Base-by-base conservation (phyloP, 2,113 vertebrate genomes). In the Cyphomyrus discorhynchus region DNA sequence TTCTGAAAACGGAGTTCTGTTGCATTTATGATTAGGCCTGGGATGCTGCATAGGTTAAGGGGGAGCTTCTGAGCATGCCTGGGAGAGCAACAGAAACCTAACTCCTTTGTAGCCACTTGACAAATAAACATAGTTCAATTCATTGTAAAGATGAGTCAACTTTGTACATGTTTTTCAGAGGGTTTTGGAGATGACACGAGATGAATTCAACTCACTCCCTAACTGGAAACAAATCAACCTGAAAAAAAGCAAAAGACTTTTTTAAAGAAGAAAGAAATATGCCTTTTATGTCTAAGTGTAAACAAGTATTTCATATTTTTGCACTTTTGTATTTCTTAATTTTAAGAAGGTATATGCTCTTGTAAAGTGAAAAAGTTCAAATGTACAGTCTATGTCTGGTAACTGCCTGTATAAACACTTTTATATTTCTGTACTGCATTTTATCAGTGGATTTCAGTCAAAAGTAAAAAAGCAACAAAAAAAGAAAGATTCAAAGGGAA, bases 181-280 rank as follows among this genome's bases (percentile, higher is more conserved):
- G 0, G 92, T 95, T 90, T 92, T 97, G 86, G 95, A 95, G 90
- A 95, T 96, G 95, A 95, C 92, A 49, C 94, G 94, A 39, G 94
- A 95, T 3, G 96, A 96, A 92, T 97, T 96, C 92, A 94, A 94
- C 24, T 91, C 94, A 11, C 92, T 96, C 91, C 96, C 96, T 84
- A 95, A 94, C 95, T 97, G 96, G 96, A 96, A 96, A 89, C 96
- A 97, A 88, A 94, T 96, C 90, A 97, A 96, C 82, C 93, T 96
- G 92, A 97, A 97, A 92, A 96, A 97, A 91, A 94, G 93, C 93
- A 97, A 96, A 91, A 94, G 92, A 74, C 94, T 97, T 85, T 96
- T 97, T 93, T 97, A 95, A 94, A 89, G 17, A 15, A 86, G n/a
- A 88, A 53, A 46, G 9, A 24, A 77, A 84, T 31, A 39, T 31